Base-by-base conservation (phyloP, 2,888 invertebrate species). In the Oscheius onirici region DNA sequence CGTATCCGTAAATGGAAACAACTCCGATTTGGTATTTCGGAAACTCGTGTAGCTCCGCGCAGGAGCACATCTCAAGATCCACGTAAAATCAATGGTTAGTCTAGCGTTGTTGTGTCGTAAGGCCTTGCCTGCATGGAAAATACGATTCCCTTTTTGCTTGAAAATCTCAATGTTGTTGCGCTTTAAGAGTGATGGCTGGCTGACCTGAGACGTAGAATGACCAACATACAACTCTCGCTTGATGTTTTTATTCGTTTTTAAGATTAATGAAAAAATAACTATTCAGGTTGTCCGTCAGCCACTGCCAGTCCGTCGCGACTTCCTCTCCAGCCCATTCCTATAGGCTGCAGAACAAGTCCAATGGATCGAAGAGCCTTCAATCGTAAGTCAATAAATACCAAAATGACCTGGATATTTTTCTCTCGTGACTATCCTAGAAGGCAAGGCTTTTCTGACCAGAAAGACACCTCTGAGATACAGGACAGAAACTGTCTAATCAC, bases 61-160 rank as follows among this genome's bases (percentile, higher is more conserved):
- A 61, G 70, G 34, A 63, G 63, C 26, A 28, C 70, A 22, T 70
- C 70, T 11, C 70, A 70, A 41, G 63, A 70, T 24, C 70, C 70
- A 20, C 46, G 54, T 28, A 70, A 57, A 57, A 28, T 57, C 6
- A 66, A 69, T 43, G 60, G 69, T 69, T 40, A 69, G 69, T 44
- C 34, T 17, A 24, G n/a, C 11, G 17, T 5, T 57, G 52, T 40
- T 34, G 52, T 67, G 67, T 28, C 40, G 41, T 44, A 40, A n/a
- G n/a, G 41, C 43, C 17, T 67, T 11, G 26, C n/a, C 49, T 26
- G 11, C 26, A 61, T 61, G 43, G 15, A 46, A n/a, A 43, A 40
- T 10, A 60, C 28, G 13, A n/a, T n/a, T n/a, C n/a, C 11, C n/a
- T 17, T 40, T 51, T 40, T 67, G 40, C 6, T 54, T 49, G 20